Evolutionary conservation across 2,113 vertebrate genomes (phyloP).

Genomic region (Plectropomus leopardus): DNA sequence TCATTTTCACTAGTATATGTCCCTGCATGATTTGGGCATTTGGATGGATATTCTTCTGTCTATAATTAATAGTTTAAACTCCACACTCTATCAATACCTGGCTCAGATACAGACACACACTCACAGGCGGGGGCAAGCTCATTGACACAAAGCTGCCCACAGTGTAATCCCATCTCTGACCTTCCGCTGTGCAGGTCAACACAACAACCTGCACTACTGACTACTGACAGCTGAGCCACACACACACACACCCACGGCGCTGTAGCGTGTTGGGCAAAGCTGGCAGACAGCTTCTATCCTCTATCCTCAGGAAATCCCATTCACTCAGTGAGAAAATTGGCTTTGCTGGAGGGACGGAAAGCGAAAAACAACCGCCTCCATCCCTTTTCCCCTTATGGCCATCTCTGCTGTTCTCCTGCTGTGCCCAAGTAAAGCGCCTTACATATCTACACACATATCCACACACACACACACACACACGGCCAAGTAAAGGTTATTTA

Average conservation of each 20-base stretch:
- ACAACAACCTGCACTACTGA: conserved; percentile 42
- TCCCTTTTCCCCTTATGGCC: conserved; percentile 36
- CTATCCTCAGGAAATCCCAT: conserved; percentile 70
- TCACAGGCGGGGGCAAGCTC: conserved; percentile 18
- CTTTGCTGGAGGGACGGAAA: conserved; percentile 47
- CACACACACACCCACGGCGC: conserved; percentile 2
- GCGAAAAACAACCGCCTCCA: conserved; percentile 15
- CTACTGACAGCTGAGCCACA: conserved; percentile 26
- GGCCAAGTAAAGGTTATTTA: conserved; percentile 64
- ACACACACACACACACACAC: conserved; percentile 16
- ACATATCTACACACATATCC: conserved; percentile 37
- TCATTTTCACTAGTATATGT: neutral
- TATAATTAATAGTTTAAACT: neutral
- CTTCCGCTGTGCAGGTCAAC: conserved; percentile 40
- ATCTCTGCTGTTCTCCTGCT: conserved; percentile 44
- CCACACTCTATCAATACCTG: conserved; percentile 14
- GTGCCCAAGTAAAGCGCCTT: conserved; percentile 54
- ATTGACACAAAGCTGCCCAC: conserved; percentile 38
- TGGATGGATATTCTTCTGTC: neutral
- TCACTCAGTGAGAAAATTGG: conserved; percentile 73
- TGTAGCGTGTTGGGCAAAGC: conserved; percentile 18
- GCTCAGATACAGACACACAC: neutral
- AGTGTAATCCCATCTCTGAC: conserved; percentile 59
- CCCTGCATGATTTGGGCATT: neutral
- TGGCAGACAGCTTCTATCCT: conserved; percentile 47